Evolutionary conservation across 2,888 invertebrate genomes (phyloP).

Genomic region (Synanthedon myopaeformis): DNA sequence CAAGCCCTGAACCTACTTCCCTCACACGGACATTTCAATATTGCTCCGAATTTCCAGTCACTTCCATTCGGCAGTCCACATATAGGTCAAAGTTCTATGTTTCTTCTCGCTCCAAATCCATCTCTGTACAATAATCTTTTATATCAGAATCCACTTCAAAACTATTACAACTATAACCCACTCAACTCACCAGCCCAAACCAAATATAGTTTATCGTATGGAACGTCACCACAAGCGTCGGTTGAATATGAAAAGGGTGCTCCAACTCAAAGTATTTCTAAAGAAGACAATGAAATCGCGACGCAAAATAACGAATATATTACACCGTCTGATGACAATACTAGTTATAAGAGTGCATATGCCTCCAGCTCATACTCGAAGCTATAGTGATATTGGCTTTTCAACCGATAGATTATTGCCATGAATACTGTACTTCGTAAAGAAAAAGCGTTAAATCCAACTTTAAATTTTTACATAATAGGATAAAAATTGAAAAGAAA

Average conservation of each 20-base stretch:
- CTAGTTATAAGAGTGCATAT: conserved; percentile 43
- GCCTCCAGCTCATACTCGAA: conserved; percentile 28
- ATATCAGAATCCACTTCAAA: conserved; percentile 40
- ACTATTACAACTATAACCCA: conserved; percentile 51
- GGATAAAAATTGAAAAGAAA: too few species aligned
- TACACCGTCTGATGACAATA: conserved; percentile 33
- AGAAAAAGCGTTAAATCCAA: too few species aligned
- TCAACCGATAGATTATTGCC: too few species aligned
- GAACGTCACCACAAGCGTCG: conserved; percentile 20
- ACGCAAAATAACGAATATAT: conserved; percentile 39
- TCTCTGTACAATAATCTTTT: conserved; percentile 41
- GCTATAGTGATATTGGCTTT: conserved; percentile 13
- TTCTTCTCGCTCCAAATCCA: conserved; percentile 41
- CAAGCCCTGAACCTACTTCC: conserved; percentile 19
- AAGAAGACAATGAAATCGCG: conserved; percentile 47
- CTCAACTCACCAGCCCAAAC: conserved; percentile 45
- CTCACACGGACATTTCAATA: conserved; percentile 35
- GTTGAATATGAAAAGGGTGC: conserved; percentile 46
- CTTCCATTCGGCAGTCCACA: conserved; percentile 33
- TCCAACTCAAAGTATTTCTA: conserved; percentile 30
- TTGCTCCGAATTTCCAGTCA: conserved; percentile 34
- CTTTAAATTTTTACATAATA: too few species aligned
- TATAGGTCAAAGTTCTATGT: conserved; percentile 46
- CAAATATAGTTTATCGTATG: conserved; percentile 39
- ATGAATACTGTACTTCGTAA: too few species aligned